These are phyloP conservation scores for Germaria angustata DNA, from an alignment of 2,888 invertebrate species.

Conservation along the genomic window DNA sequence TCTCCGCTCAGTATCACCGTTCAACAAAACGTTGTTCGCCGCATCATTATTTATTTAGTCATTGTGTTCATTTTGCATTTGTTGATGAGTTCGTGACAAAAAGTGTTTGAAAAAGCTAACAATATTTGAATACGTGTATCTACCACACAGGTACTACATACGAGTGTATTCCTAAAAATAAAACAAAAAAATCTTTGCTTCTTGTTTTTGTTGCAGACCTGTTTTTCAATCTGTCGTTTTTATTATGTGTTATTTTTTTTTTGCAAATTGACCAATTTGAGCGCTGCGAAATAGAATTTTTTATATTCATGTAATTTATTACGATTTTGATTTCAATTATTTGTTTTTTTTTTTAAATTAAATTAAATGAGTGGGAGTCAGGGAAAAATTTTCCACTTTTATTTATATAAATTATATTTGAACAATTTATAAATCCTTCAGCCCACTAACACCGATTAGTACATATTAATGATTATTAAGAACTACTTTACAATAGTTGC, in stretches of 20 bases:
- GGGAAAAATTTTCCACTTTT: too few relatives aligned
- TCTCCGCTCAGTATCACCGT: not conserved
- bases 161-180: not conserved
- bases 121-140: too few relatives aligned
- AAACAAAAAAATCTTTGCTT: not conserved
- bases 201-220: slow-evolving; percentile 4
- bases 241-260: slow-evolving; percentile 52
- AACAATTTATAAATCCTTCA: too few relatives aligned
- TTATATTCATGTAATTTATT: slow-evolving; percentile 22
- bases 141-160: too few relatives aligned
- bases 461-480: too few relatives aligned
- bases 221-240: slow-evolving; percentile 26
- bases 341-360: not conserved
- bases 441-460: too few relatives aligned
- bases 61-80: slow-evolving; percentile 66
- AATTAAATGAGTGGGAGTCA: not conserved
- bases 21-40: slow-evolving; percentile 31
- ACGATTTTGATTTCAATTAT: slow-evolving; percentile 51
- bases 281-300: slow-evolving; percentile 14
- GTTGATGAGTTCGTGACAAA: slow-evolving; percentile 77
- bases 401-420: too few relatives aligned
- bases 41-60: slow-evolving; percentile 73
- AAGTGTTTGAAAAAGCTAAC: slow-evolving; percentile 78
- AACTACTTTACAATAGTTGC: too few relatives aligned
- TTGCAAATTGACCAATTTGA: slow-evolving; percentile 74